Percentiles rank a stretch among this genome's conserved stretches.
These are phyloP conservation scores for Orientallactaga sibirica DNA, from an alignment of 2,797 vertebrate genomes.

Conservation along the genomic window DNA sequence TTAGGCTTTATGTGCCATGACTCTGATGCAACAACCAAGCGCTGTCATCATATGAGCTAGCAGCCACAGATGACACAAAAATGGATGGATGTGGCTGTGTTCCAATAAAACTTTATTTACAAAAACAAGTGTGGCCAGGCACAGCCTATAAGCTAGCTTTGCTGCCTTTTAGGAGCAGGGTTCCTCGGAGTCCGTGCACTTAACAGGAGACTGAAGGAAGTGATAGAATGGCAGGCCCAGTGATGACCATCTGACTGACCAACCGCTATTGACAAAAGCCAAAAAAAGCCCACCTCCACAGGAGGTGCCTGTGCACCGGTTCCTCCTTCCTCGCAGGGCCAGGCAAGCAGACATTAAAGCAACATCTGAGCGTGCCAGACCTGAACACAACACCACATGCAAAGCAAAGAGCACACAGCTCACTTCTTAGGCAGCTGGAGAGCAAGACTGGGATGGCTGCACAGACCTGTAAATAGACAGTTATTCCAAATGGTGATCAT, in stretches of 20 bases:
- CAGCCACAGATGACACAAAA: neutral
- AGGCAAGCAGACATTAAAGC: neutral
- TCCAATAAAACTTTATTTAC: conserved; percentile 39
- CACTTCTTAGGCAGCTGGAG: neutral
- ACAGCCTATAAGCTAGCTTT: neutral
- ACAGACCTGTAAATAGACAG: neutral
- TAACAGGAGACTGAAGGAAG: neutral
- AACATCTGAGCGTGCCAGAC: neutral
- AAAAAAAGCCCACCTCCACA: neutral
- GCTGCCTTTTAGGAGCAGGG: neutral
- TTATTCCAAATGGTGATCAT: neutral
- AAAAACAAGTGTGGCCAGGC: neutral
- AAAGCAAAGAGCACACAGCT: neutral
- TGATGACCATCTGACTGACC: too few species aligned
- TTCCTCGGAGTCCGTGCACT: neutral
- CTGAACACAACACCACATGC: neutral
- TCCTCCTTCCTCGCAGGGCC: neutral
- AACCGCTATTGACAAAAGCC: too few species aligned
- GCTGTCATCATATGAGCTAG: neutral
- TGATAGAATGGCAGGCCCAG: neutral
- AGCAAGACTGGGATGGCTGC: neutral
- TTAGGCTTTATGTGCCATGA: neutral
- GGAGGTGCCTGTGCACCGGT: accelerated
- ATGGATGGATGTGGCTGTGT: neutral
- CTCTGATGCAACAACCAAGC: neutral